Evolutionary conservation across 1,140 invertebrate genomes (phyloP), one percentile per base, ranked within the genome.

Genomic region (Phenacoccus solenopsis): DNA sequence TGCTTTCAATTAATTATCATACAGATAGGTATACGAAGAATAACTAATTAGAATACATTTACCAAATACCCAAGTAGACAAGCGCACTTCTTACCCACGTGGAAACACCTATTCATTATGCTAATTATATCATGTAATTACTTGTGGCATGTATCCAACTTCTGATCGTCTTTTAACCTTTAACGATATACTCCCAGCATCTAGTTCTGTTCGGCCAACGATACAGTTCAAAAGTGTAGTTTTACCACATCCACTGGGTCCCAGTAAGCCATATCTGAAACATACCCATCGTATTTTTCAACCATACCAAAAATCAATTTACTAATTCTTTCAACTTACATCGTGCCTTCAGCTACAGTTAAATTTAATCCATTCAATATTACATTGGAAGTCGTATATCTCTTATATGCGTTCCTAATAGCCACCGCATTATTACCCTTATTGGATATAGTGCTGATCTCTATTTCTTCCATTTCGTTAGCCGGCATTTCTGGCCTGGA

Each of bases 111-210:
- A n/a, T n/a, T n/a, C n/a, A n/a, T n/a, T n/a, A n/a, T n/a, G n/a
- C n/a, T n/a, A n/a, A n/a, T n/a, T n/a, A n/a, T n/a, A 32, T 32
- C 10, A 16, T n/a, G 20, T 28, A 28, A 64, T 25, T 70, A 72
- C 72, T 30, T 87, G 87, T 0, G 91, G 91, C 91, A 94, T 94
- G 74, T 90, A 93, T 9, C 90, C 90, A 0, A 91, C 83, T 35
- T 74, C 67, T 56, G 72, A 72, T 68, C 72, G 74, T 24, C 73
- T 70, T 70, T 72, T 73, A 1, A 79, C 79, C 49, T 77, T 78
- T 3, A 82, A 73, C 30, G 71, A 69, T 9, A 82, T 76, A 28
- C 74, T 72, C n/a, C 81, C 81, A 1, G 73, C 72, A 27, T 78
- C 75, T 0, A 81, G 73, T 9, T 73, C 70, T 7, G 77, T 72